A percentile compares a stretch with the other conserved stretches of the same genome.
Conservation (phyloP, 1,140 invertebrate genomes). For the Rhagoletis pomonella region DNA sequence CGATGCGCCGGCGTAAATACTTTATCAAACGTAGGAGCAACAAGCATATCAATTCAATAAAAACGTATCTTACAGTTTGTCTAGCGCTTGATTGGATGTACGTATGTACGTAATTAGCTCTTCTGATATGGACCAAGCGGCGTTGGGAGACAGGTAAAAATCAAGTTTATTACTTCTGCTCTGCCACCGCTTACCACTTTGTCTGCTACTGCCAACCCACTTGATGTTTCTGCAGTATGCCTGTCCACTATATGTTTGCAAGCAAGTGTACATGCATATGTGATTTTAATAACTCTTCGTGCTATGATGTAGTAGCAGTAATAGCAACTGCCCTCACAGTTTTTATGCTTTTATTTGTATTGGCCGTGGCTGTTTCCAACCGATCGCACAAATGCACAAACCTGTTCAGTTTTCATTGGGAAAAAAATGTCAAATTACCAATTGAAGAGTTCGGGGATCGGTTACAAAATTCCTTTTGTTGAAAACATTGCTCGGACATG, state of each 20-base stretch:
- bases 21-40: not conserved
- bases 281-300: not conserved
- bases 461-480: not conserved
- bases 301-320: not conserved
- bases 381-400: not conserved
- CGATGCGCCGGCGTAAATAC: not conserved
- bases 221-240: constrained; percentile 1
- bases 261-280: not conserved
- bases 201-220: not conserved
- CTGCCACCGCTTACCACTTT: not conserved
- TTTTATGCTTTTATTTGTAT: constrained; percentile 4
- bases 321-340: not conserved
- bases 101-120: not conserved
- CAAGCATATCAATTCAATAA: no score
- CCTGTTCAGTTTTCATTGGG: constrained; percentile 33
- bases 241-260: not conserved
- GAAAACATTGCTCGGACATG: no score
- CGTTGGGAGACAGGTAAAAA: not conserved
- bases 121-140: not conserved
- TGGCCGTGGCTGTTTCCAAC: not conserved
- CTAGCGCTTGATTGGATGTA: not conserved
- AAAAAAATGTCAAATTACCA: constrained; percentile 29
- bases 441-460: not conserved
- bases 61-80: not conserved
- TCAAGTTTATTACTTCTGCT: not conserved